These are phyloP conservation scores for Mimumesa dahlbomi DNA, from an alignment of 2,888 invertebrate species.

Conservation along the genomic window DNA sequence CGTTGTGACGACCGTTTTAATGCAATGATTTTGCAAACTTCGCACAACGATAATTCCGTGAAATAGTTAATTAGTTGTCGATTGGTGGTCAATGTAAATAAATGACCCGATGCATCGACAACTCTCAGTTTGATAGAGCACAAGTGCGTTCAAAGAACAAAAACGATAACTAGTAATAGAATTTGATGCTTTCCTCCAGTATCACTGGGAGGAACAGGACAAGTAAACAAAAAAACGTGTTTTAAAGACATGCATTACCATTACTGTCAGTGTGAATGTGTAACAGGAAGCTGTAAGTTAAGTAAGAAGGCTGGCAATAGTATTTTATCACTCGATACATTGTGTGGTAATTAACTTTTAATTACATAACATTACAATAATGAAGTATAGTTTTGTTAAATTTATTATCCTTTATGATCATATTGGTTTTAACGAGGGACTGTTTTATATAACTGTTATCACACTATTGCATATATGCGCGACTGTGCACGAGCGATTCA, in stretches of 20 bases:
- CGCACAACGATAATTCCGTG: conserved; percentile 55
- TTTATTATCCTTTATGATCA: conserved; percentile 77
- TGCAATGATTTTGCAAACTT: conserved; percentile 48
- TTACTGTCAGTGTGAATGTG: conserved; percentile 55
- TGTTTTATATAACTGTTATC: conserved; percentile 79
- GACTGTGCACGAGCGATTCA: conserved; percentile 50
- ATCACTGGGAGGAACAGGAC: conserved; percentile 36
- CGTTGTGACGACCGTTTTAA: conserved; percentile 49
- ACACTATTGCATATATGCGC: conserved; percentile 57
- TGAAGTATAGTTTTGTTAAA: conserved; percentile 78
- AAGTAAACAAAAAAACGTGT: conserved; percentile 31
- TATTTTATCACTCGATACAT: conserved; percentile 73
- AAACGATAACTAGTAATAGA: conserved; percentile 41
- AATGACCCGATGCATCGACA: conserved; percentile 21
- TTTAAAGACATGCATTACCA: conserved; percentile 46
- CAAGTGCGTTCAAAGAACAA: conserved; percentile 53
- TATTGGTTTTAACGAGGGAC: conserved; percentile 79
- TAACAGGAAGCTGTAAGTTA: conserved; percentile 47
- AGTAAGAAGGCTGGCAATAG: conserved; percentile 72
- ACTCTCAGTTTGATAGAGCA: conserved; percentile 42
- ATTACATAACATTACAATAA: conserved; percentile 73
- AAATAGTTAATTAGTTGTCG: conserved; percentile 35
- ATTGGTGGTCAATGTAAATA: conserved; percentile 32
- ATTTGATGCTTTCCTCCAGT: conserved; percentile 44
- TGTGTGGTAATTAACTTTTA: conserved; percentile 77